A percentile compares a stretch with the other conserved stretches of the same genome.
These are phyloP conservation scores for Carcina quercana DNA, from an alignment of 2,888 invertebrate species.

Conservation along the genomic window DNA sequence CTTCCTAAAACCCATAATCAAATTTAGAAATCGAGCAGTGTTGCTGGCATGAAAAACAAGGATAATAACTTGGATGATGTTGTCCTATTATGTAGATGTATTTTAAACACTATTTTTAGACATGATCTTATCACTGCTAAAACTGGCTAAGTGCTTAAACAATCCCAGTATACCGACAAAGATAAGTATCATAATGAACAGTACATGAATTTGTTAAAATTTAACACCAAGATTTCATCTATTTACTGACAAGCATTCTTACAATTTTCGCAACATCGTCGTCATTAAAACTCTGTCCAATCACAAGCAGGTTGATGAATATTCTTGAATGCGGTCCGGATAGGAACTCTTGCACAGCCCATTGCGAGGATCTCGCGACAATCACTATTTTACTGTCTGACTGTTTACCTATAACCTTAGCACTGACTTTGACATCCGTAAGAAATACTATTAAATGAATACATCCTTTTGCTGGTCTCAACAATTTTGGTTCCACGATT, in stretches of 20 bases:
- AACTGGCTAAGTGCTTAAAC: no score
- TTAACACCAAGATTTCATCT: no score
- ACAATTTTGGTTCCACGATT: conserved; percentile 54
- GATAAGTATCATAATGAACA: no score
- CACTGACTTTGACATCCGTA: conserved; percentile 75
- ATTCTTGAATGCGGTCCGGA: conserved; percentile 75
- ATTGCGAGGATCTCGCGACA: conserved; percentile 81
- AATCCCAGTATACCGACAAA: no score
- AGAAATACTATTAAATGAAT: conserved; percentile 79
- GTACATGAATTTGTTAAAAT: no score
- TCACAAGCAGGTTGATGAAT: conserved; percentile 81
- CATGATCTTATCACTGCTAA: no score
- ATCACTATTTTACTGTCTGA: conserved; percentile 77
- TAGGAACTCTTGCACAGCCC: conserved; percentile 83
- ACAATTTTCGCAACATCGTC: conserved; percentile 50
- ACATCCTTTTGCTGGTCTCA: conserved; percentile 65
- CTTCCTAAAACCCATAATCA: conserved; percentile 76
- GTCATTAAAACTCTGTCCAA: conserved; percentile 78
- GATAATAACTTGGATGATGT: no score
- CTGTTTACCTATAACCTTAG: conserved; percentile 76
- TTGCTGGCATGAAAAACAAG: no score
- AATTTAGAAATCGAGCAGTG: no score
- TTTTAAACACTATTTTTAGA: no score
- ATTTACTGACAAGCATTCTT: no score
- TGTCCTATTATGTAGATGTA: no score